A percentile compares a stretch with the other conserved stretches of the same genome.
phyloP scores from a whole-genome alignment of 2,888 invertebrate genomes.

The Melanophora roralis region DNA sequence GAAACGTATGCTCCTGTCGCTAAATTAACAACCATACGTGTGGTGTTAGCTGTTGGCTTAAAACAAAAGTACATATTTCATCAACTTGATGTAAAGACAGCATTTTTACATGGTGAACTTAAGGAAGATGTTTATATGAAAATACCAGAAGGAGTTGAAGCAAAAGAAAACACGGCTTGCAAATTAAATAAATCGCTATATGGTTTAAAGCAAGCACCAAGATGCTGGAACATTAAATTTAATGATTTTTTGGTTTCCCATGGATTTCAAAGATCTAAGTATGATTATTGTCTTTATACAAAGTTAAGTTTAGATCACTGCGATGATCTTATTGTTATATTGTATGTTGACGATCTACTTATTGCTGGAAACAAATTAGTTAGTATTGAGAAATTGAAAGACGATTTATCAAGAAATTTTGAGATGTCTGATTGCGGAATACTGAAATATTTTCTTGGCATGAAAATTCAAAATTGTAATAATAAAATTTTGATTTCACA shows the following conservation, averaged over 20 bases:
- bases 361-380: neutral
- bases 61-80: neutral
- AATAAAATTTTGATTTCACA: neutral
- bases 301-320: neutral
- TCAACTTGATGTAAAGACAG: slow-evolving; percentile 7
- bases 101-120: neutral
- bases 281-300: neutral
- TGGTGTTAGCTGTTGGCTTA: neutral
- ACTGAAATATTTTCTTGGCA: neutral
- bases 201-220: neutral
- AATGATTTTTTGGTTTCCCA: neutral
- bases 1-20: slow-evolving; percentile 9
- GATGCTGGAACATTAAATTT: neutral
- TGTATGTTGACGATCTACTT: slow-evolving; percentile 2
- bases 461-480: neutral
- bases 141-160: neutral
- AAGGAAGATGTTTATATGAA: neutral
- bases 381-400: slow-evolving; percentile 17
- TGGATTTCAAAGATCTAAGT: neutral
- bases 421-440: slow-evolving; percentile 10
- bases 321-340: neutral
- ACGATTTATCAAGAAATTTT: neutral
- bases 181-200: neutral
- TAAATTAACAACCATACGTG: neutral
- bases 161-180: neutral